Conservation (phyloP, 2,888 invertebrate species). For the Graphium colonna region DNA sequence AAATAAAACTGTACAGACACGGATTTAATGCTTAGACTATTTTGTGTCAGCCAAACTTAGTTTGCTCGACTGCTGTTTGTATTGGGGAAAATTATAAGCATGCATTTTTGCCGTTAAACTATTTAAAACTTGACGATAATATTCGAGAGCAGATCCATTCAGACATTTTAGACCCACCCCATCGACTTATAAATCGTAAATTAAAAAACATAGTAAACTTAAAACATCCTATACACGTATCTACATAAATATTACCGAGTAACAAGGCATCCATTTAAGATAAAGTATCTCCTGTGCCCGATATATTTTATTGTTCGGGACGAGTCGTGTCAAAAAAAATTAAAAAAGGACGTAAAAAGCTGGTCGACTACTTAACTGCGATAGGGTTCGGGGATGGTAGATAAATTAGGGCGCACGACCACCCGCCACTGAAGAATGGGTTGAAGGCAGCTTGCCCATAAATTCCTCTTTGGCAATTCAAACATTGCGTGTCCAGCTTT, state of each 20-base stretch:
- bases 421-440: slow-evolving; percentile 29
- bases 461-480: slow-evolving; percentile 4
- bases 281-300: slow-evolving; percentile 5
- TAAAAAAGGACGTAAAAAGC: slow-evolving; percentile 27
- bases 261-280: slow-evolving; percentile 13
- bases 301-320: slow-evolving; percentile 13
- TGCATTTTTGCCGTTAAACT: no score
- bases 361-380: slow-evolving; percentile 39
- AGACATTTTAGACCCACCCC: not conserved
- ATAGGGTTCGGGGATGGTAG: slow-evolving; percentile 32
- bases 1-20: no score
- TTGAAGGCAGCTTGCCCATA: slow-evolving; percentile 4
- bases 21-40: no score
- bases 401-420: slow-evolving; percentile 30
- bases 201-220: not conserved
- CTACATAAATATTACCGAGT: not conserved
- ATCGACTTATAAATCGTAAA: not conserved
- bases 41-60: no score
- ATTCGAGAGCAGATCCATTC: not conserved
- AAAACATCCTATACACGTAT: no score
- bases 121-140: no score
- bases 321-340: slow-evolving; percentile 3
- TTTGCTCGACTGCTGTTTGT: no score
- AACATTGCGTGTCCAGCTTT: slow-evolving; percentile 9
- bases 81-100: no score